Conservation (phyloP, 2,113 vertebrate species). For the Leptocoma aspasia region DNA sequence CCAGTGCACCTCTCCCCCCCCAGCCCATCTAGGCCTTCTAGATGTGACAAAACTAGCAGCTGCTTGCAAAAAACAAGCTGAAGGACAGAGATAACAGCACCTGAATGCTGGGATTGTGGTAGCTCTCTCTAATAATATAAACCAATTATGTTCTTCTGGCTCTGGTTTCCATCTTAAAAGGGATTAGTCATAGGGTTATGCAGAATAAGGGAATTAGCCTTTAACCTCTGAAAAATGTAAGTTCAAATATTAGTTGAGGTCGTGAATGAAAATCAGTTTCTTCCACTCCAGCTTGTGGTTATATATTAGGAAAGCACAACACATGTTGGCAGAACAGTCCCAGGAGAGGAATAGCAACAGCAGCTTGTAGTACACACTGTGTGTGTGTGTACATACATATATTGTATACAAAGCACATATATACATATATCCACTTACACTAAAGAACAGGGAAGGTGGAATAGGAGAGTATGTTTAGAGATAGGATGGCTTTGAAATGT, state of each 20-base stretch:
- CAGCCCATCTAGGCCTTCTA: background rate
- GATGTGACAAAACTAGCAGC: conserved; percentile 3
- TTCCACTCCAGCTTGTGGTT: background rate
- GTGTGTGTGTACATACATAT: background rate
- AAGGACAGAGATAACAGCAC: conserved; percentile 44
- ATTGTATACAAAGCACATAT: background rate
- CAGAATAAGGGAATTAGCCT: conserved; percentile 8
- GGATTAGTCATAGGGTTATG: conserved; percentile 3
- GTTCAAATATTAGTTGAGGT: background rate
- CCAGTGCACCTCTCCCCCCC: background rate
- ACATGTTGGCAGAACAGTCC: background rate
- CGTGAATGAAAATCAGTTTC: conserved; percentile 2
- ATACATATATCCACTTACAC: background rate
- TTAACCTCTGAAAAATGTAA: conserved; percentile 18
- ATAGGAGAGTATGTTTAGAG: background rate
- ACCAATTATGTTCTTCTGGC: conserved; percentile 23
- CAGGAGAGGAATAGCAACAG: background rate
- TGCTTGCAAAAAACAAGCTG: conserved; percentile 37
- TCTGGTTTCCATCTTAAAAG: conserved; percentile 17
- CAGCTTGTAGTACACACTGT: background rate
- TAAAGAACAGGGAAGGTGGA: background rate
- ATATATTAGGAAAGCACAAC: background rate
- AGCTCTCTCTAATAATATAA: conserved; percentile 14
- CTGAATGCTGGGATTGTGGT: conserved; percentile 7
- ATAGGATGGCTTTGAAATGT: background rate